phyloP scores from a whole-genome alignment of 1,140 invertebrate species.

The Lamellibrachia luymesi region DNA sequence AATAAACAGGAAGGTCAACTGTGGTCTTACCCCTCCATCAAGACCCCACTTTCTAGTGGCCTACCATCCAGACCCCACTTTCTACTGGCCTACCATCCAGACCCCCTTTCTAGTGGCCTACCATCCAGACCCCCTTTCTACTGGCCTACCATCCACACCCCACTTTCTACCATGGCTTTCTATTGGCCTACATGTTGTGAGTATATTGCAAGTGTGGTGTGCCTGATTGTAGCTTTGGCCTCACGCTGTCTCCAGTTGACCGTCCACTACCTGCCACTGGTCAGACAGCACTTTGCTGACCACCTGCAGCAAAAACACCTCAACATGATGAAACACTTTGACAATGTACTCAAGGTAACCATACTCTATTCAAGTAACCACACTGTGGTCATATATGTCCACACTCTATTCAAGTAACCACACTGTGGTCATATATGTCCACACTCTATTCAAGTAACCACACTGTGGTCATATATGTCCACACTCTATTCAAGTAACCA shows the following conservation, averaged over 20 bases:
- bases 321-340: slow-evolving; percentile 60
- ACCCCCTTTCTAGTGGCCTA: too few relatives aligned
- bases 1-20: too few relatives aligned
- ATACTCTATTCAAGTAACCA: neutral
- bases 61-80: too few relatives aligned
- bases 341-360: slow-evolving; percentile 57
- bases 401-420: neutral
- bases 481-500: neutral
- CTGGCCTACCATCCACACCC: too few relatives aligned
- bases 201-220: neutral
- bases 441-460: too few relatives aligned
- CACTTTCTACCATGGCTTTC: too few relatives aligned
- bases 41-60: too few relatives aligned
- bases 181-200: neutral
- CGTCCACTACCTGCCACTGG: slow-evolving; percentile 58
- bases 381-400: neutral
- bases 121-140: too few relatives aligned
- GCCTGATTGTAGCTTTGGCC: slow-evolving; percentile 68
- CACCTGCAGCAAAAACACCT: slow-evolving; percentile 54
- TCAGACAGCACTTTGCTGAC: slow-evolving; percentile 58
- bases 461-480: too few relatives aligned
- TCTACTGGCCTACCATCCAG: too few relatives aligned
- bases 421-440: too few relatives aligned
- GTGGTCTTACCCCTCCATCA: too few relatives aligned
- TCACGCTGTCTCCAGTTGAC: slow-evolving; percentile 80